These are phyloP conservation scores for Heteractis magnifica DNA, from an alignment of 92 coral and sea anemone species.

Conservation along the genomic window DNA sequence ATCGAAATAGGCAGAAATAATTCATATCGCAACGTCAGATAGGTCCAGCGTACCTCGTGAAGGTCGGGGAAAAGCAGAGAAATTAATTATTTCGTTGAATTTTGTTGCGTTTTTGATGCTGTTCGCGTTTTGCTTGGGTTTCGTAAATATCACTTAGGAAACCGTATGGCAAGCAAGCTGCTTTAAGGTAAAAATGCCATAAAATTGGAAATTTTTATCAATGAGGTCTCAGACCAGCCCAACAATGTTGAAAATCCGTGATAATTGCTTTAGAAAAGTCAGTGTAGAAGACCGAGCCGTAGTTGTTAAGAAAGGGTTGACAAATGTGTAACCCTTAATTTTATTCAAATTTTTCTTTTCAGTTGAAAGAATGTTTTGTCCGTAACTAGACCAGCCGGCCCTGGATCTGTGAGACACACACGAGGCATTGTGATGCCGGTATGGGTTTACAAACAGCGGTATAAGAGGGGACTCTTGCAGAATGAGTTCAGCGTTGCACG, in stretches of 20 bases:
- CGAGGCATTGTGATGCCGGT: constrained; percentile 22
- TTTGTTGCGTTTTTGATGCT: constrained; percentile 13
- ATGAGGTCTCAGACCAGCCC: constrained; percentile 46
- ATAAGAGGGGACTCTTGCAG: constrained; percentile 1
- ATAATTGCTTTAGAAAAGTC: constrained; percentile 69
- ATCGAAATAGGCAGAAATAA: constrained; percentile 61
- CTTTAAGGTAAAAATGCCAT: background rate
- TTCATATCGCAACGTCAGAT: constrained; percentile 68
- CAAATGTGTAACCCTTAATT: constrained; percentile 22
- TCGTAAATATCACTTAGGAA: background rate
- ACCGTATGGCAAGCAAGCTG: background rate
- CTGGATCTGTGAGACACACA: constrained; percentile 14
- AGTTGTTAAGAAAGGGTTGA: constrained; percentile 39
- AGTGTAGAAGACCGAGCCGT: constrained; percentile 46
- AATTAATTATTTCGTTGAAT: constrained; percentile 18
- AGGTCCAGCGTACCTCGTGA: constrained; percentile 26
- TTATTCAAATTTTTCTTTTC: constrained; percentile 12
- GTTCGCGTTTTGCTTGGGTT: constrained; percentile 4
- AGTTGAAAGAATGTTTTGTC: constrained; percentile 35
- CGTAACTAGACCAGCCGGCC: constrained; percentile 32
- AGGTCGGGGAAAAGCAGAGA: background rate
- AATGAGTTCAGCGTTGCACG: background rate
- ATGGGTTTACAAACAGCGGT: background rate
- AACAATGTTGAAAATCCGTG: constrained; percentile 59
- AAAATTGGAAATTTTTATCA: background rate